phyloP scores from a whole-genome alignment of 2,113 vertebrate genomes.

The Rhineura floridana region DNA sequence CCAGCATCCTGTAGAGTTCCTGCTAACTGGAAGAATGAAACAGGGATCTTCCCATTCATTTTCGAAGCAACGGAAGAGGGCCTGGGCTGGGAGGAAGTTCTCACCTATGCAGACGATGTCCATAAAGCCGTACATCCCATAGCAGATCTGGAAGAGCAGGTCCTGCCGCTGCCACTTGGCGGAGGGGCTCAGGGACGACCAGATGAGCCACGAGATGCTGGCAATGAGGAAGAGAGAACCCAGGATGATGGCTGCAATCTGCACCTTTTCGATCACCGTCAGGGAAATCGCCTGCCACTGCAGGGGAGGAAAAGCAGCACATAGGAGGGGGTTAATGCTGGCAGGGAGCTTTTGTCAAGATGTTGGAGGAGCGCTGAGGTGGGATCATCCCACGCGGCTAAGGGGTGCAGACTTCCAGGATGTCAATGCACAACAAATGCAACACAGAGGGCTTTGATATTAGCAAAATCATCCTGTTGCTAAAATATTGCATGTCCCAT shows the following conservation, averaged over 20 bases:
- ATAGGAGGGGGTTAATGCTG: constrained; percentile 15
- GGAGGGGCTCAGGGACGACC: constrained; percentile 95
- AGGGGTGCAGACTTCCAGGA: neutral
- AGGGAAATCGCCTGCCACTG: constrained; percentile 96
- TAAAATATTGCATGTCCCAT: neutral
- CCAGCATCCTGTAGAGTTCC: neutral
- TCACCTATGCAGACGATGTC: constrained; percentile 96
- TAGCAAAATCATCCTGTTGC: neutral
- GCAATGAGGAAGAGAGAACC: constrained; percentile 94
- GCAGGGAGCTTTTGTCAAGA: neutral
- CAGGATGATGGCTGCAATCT: constrained; percentile 93
- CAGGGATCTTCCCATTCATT: no score
- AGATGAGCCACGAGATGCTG: constrained; percentile 96
- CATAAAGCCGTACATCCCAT: constrained; percentile 98
- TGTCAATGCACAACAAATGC: neutral
- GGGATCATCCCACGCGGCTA: neutral
- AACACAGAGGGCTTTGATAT: neutral
- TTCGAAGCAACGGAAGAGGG: neutral
- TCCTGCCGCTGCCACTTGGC: constrained; percentile 96
- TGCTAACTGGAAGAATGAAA: neutral
- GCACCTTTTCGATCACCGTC: constrained; percentile 95
- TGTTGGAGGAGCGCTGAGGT: neutral
- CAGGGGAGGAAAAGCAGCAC: constrained; percentile 51
- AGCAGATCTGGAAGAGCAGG: constrained; percentile 96
- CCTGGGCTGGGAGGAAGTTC: constrained; percentile 1